phyloP scores from a whole-genome alignment of 2,113 vertebrate species.

The Nycticorax nycticorax region DNA sequence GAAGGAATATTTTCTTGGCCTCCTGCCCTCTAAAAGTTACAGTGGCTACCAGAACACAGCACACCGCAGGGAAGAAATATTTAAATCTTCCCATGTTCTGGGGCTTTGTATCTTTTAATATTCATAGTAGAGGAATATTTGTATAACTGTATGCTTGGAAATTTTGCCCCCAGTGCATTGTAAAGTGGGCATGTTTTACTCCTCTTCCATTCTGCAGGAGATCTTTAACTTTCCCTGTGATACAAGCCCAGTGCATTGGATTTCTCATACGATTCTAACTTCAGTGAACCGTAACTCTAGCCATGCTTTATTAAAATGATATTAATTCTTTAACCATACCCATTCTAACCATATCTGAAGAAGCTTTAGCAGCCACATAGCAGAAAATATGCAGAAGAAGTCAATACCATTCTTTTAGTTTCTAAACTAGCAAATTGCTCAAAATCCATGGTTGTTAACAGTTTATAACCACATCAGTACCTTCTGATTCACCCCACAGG shows the following conservation, averaged over 20 bases:
- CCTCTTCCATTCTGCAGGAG: not conserved
- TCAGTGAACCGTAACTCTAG: not conserved
- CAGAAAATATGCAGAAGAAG: not conserved
- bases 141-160: not conserved
- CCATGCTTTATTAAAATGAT: not conserved
- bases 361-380: not conserved
- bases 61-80: not conserved
- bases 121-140: not conserved
- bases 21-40: not conserved
- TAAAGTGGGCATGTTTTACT: not conserved
- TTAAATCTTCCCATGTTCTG: not conserved
- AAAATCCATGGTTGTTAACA: not conserved
- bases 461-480: not conserved
- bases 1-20: not conserved
- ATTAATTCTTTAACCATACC: not conserved
- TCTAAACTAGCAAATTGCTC: not conserved
- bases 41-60: not conserved
- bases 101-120: not conserved
- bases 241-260: not conserved
- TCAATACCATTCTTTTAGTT: not conserved
- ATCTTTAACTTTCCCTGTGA: not conserved
- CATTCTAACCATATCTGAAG: not conserved
- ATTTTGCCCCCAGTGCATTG: not conserved
- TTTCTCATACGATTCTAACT: not conserved
- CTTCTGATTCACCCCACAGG: not conserved